Conservation (phyloP, 2,888 invertebrate species). For the Drosophila paranaensis region DNA sequence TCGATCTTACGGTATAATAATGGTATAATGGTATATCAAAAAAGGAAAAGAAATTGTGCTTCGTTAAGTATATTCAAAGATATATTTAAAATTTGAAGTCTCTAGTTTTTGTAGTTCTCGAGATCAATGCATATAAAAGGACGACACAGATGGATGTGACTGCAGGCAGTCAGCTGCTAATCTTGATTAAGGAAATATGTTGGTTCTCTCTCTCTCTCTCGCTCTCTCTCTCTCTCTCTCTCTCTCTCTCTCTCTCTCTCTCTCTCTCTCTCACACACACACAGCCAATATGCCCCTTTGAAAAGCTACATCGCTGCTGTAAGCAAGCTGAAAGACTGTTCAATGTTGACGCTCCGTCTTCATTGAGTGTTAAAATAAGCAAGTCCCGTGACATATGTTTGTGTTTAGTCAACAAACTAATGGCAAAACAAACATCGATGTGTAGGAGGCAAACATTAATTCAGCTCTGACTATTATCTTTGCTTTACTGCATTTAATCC, state of each 20-base stretch:
- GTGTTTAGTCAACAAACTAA: constrained; percentile 15
- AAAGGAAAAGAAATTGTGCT: not conserved
- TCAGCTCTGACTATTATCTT: constrained; percentile 17
- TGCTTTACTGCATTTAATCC: constrained; percentile 51
- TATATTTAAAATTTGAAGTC: not conserved
- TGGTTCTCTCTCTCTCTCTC: too few species aligned
- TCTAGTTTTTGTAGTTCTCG: not conserved
- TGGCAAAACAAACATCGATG: constrained; percentile 10
- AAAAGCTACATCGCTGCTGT: not conserved
- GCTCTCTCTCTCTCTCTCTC: too few species aligned
- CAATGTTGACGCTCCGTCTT: not conserved
- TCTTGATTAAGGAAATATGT: not conserved
- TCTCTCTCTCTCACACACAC: not conserved
- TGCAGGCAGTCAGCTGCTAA: not conserved
- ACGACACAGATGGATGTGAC: not conserved
- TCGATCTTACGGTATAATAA: not conserved
- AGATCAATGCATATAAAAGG: not conserved
- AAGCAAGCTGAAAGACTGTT: not conserved
- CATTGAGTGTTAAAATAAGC: constrained; percentile 2
- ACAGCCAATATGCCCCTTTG: not conserved
- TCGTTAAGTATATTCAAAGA: not conserved
- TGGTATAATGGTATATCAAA: not conserved
- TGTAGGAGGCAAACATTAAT: constrained; percentile 9
- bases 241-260: too few species aligned
- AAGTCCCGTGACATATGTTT: constrained; percentile 7